Conservation (phyloP, 2,888 invertebrate species). For the Gerosis bhagava region DNA sequence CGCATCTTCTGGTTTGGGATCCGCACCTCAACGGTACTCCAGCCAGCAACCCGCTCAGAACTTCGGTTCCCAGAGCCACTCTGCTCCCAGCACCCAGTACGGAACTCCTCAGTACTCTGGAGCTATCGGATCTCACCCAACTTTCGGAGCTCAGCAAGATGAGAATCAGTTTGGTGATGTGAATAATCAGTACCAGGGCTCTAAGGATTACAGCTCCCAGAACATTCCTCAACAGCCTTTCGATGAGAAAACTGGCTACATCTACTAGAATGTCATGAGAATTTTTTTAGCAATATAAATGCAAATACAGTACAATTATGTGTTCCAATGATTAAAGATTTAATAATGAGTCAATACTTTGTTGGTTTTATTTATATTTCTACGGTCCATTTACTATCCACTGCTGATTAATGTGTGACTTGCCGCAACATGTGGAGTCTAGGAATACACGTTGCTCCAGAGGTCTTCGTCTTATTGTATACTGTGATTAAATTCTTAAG, state of each 20-base stretch:
- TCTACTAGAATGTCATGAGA: slow-evolving; percentile 54
- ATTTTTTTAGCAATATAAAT: no score
- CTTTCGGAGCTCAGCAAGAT: slow-evolving; percentile 31
- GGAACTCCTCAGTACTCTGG: slow-evolving; percentile 38
- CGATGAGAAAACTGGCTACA: slow-evolving; percentile 68
- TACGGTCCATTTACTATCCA: no score
- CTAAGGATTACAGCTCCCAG: slow-evolving; percentile 48
- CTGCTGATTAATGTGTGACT: no score
- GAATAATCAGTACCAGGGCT: slow-evolving; percentile 64
- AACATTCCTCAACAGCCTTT: slow-evolving; percentile 64
- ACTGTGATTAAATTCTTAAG: no score
- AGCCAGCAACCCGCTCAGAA: slow-evolving; percentile 35
- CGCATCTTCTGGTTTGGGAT: slow-evolving; percentile 20
- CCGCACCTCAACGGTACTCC: slow-evolving; percentile 26
- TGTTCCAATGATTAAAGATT: no score
- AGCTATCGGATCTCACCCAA: slow-evolving; percentile 27
- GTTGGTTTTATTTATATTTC: no score
- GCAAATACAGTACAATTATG: no score
- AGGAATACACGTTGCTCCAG: no score
- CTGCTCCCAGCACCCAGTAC: slow-evolving; percentile 42
- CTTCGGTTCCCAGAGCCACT: slow-evolving; percentile 22
- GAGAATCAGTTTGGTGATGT: slow-evolving; percentile 44
- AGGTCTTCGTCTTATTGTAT: no score
- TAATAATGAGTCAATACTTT: no score
- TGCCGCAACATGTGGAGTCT: no score